Base-by-base conservation (phyloP, 2,888 invertebrate genomes). In the Lacanobia wlatinum region DNA sequence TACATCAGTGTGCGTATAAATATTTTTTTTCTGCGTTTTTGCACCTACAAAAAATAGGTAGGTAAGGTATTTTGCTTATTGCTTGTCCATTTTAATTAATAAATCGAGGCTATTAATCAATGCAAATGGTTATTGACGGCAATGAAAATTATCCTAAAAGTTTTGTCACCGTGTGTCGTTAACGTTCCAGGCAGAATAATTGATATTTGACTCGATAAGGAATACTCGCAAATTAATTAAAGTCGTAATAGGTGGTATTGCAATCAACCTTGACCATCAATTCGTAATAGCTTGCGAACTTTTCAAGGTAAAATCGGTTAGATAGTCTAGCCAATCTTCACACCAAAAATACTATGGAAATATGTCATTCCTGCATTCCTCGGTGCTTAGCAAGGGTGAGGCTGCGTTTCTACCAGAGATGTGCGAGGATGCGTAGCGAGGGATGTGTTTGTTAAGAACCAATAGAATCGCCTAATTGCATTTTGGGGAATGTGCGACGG, bases 261-360 rank as follows among this genome's bases (percentile, higher is more conserved):
- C 18, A 48, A 48, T 38, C 21, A 62, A 65, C 76, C 71, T 70
- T 79, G 77, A 46, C 60, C 43, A 43, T 40, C 53, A 63, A 70
- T 70, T 66, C 53, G 23, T 55, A 63, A 50, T 68, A 55, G 48
- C 21, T 70, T 55, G 65, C 50, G 62, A 81, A 67, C 38, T 60
- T 70, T 60, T 59, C 76, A 63, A 76, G 71, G 71, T 61, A 52
- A 63, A 28, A 66, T 66, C 6, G 18, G 38, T 48, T 63, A 38
- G 28, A 34, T 69, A 65, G 23, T 34, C 34, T 4, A 34, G 58
- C n/a, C 53, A 63, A 38, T 73, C 5, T 53, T 70, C 38, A 60
- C n/a, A 40, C n/a, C 14, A 43, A 76, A 38, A 52, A 52, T 76
- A 21, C 23, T 16, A 43, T 52, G 14, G 34, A 18, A 38, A 48